A percentile compares a stretch with the other conserved stretches of the same genome.
Conservation (phyloP, 1,140 invertebrate genomes). For the Panulirus ornatus region DNA sequence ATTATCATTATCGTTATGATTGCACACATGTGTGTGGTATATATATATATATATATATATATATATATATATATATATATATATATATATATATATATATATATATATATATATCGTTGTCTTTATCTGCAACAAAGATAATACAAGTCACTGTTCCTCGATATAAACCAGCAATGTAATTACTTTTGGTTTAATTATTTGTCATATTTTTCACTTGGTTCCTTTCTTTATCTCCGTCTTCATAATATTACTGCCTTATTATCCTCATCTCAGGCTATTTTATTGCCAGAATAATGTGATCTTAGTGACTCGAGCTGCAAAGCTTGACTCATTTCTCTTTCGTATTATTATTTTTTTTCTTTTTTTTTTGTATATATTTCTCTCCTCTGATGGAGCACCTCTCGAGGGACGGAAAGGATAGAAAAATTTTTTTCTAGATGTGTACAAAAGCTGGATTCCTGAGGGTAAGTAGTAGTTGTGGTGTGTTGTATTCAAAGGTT, state of each 20-base stretch:
- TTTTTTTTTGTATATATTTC: not conserved
- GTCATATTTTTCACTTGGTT: not conserved
- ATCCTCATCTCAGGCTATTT: not conserved
- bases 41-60: slow-evolving; percentile 14
- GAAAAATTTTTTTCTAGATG: no score
- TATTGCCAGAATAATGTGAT: not conserved
- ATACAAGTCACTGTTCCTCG: not conserved
- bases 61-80: slow-evolving; percentile 14
- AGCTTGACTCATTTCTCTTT: not conserved
- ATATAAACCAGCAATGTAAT: not conserved
- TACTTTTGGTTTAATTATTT: not conserved
- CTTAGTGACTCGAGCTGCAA: not conserved
- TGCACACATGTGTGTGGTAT: not conserved
- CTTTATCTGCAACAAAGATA: not conserved
- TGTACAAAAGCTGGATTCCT: no score
- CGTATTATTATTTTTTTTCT: not conserved
- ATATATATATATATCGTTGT: no score
- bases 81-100: slow-evolving; percentile 9
- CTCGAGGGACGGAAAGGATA: no score
- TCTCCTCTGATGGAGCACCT: no score
- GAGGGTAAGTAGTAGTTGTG: no score
- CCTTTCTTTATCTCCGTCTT: not conserved
- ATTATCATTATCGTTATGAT: not conserved
- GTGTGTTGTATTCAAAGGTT: no score
- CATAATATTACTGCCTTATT: not conserved